phyloP scores from a whole-genome alignment of 23 tunicate species.

The Clavelina lepadiformis region DNA sequence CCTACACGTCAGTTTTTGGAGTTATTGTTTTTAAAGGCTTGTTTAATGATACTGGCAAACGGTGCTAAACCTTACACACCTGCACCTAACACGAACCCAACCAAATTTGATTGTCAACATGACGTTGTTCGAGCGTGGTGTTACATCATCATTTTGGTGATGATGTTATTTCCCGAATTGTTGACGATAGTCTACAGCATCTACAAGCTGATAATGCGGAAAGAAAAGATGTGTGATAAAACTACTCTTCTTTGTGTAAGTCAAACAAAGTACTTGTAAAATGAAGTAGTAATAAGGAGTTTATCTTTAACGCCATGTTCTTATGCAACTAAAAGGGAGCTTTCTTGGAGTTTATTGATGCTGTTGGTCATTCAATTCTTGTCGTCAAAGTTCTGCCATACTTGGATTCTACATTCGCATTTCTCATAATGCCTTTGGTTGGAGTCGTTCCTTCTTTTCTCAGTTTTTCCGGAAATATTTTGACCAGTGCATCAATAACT shows the following conservation, averaged over 20 bases:
- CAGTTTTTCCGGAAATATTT: conserved; percentile 30
- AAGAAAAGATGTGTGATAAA: conserved; percentile 25
- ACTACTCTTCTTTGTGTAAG: conserved; percentile 43
- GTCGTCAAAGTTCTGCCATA: conserved; percentile 55
- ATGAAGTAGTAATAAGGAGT: too few species aligned
- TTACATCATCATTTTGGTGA: conserved; percentile 39
- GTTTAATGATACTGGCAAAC: conserved; percentile 55
- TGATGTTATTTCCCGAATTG: conserved; percentile 62
- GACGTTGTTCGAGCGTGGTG: conserved; percentile 51
- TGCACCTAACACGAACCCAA: not conserved
- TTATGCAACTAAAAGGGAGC: too few species aligned
- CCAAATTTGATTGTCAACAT: not conserved
- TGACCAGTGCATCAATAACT: too few species aligned
- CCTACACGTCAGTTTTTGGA: too few species aligned
- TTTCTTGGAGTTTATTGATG: conserved; percentile 48
- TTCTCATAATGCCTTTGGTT: conserved; percentile 42
- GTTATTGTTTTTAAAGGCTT: conserved; percentile 46
- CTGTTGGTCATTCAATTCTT: conserved; percentile 60
- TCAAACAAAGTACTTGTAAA: too few species aligned
- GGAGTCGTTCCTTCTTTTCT: conserved; percentile 46
- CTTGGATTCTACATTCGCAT: conserved; percentile 58
- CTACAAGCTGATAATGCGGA: conserved; percentile 61
- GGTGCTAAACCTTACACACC: conserved; percentile 45
- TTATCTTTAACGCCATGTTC: too few species aligned
- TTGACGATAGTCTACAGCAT: conserved; percentile 64